Base-by-base conservation (phyloP, 2,888 invertebrate species). In the Stenotaenia linearis region DNA sequence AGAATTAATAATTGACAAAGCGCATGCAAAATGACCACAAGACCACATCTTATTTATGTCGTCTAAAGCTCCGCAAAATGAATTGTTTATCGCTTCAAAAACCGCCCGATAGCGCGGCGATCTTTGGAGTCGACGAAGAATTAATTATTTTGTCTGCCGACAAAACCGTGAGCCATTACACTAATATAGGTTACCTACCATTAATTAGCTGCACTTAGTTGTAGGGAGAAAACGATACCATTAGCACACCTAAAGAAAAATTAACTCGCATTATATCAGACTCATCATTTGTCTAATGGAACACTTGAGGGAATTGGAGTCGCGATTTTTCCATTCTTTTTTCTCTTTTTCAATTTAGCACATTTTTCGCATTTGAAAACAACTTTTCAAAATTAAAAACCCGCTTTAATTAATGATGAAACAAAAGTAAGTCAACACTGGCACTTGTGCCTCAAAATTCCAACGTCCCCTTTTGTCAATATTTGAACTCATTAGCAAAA, bases 161-260 rank as follows among this genome's bases (percentile, higher is more conserved):
- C 61, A 69, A 69, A 69, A 69, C 69, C 69, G 3, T n/a, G 25
- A 28, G 25, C 28, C 69, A 69, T 69, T 69, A 69, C 25, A 69
- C 69, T 69, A 69, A 23, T 69, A 69, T n/a, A 69, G 69, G 69
- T 28, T 69, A 69, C 69, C 69, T 69, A 69, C 69, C 69, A 69
- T 69, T 69, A 69, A 69, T 69, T 69, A 69, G 69, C 69, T 69
- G 69, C 69, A 69, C 69, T 69, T 69, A 69, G 69, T 69, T 69
- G 69, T 28, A 69, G 25, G 15, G 69, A 25, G 25, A 28, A 69
- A 69, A 69, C 69, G 69, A 69, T 69, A 69, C 69, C 69, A 69
- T 69, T 69, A 69, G 69, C 69, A 69, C 7, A 15, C 25, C 7
- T 5, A 28, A 69, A 69, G 7, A 61, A 61, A 69, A 69, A 69